Percentiles rank a stretch among this genome's conserved stretches.
Evolutionary conservation across 1,140 invertebrate species (phyloP).

Genomic region (Drosophila micromelanica): DNA sequence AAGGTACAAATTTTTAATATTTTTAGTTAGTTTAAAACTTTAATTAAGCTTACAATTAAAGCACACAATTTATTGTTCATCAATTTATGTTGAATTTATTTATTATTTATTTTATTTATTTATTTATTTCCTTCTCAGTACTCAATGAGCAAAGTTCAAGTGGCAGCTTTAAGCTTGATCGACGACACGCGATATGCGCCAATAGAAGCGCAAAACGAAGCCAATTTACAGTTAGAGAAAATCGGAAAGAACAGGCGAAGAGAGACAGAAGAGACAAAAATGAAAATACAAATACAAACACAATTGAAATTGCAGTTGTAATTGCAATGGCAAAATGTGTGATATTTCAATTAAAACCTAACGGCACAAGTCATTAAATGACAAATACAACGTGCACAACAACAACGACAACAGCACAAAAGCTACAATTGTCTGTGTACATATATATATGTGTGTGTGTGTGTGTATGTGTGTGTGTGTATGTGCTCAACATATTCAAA

Average conservation of each 20-base stretch:
- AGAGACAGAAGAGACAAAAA: neutral
- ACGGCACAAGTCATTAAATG: slow-evolving; percentile 76
- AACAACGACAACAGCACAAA: neutral
- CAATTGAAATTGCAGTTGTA: slow-evolving; percentile 27
- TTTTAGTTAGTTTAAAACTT: too few species aligned
- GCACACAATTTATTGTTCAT: too few species aligned
- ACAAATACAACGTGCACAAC: slow-evolving; percentile 51
- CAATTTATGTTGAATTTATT: neutral
- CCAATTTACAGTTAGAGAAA: slow-evolving; percentile 8
- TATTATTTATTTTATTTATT: neutral
- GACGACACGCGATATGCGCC: slow-evolving; percentile 1
- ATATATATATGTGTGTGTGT: neutral
- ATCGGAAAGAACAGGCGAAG: slow-evolving; percentile 6
- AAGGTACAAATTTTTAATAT: too few species aligned
- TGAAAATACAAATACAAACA: slow-evolving; percentile 19
- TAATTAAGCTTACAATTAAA: too few species aligned
- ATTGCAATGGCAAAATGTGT: slow-evolving; percentile 59
- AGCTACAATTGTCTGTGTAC: slow-evolving; percentile 1
- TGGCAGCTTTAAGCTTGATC: slow-evolving; percentile 10
- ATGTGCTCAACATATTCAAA: slow-evolving; percentile 74
- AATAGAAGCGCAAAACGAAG: neutral
- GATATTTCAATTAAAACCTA: slow-evolving; percentile 80
- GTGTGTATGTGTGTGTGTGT: slow-evolving; percentile 5
- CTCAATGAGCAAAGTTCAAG: neutral
- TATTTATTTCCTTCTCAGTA: neutral